A percentile compares a stretch with the other conserved stretches of the same genome.
phyloP scores from a whole-genome alignment of 2,113 vertebrate species.

The Motacilla tschutschensis region DNA sequence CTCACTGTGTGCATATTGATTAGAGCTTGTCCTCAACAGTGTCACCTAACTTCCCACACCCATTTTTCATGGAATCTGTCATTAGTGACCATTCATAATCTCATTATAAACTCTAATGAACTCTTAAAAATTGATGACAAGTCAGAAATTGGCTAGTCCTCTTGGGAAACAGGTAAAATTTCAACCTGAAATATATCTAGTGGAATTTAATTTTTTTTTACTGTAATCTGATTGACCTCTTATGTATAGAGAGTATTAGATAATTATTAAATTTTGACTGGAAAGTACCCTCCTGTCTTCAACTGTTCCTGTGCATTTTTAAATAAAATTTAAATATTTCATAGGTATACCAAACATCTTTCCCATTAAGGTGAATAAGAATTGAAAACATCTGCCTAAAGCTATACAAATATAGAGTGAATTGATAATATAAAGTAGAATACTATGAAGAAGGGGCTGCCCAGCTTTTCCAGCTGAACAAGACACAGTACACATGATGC shows the following conservation, averaged over 20 bases:
- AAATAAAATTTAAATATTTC: background rate
- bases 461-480: background rate
- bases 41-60: background rate
- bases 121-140: background rate
- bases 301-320: background rate
- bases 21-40: background rate
- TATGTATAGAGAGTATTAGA: background rate
- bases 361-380: background rate
- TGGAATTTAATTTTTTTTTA: background rate
- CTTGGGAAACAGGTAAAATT: background rate
- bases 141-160: background rate
- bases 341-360: background rate
- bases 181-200: background rate
- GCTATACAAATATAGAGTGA: background rate
- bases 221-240: background rate
- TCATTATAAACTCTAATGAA: slow-evolving; percentile 7
- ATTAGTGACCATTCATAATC: background rate
- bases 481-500: background rate
- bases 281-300: background rate
- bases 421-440: background rate
- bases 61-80: background rate
- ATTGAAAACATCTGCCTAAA: background rate
- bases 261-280: background rate
- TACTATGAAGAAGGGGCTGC: background rate
- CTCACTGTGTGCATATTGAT: background rate